These are phyloP conservation scores for Campaea margaritaria DNA, from an alignment of 2,888 invertebrate species.

Conservation along the genomic window DNA sequence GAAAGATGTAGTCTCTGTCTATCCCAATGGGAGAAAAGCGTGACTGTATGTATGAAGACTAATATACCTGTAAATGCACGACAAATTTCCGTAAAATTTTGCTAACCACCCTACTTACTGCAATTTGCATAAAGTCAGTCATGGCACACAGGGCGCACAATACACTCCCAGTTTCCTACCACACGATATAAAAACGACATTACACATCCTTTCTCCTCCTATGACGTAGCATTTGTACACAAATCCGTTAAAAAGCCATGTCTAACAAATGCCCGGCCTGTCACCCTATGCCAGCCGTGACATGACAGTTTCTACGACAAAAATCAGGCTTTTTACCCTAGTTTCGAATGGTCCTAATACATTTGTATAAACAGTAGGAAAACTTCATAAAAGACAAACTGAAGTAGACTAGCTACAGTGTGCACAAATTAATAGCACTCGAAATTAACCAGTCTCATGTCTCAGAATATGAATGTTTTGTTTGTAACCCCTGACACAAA, in stretches of 20 bases:
- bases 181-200: conserved; percentile 25
- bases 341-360: conserved; percentile 37
- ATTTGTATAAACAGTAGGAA: conserved; percentile 35
- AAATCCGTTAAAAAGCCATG: conserved; percentile 40
- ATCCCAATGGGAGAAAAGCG: too few relatives aligned
- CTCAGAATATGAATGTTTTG: too few relatives aligned
- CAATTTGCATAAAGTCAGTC: conserved; percentile 20
- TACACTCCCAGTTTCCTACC: conserved; percentile 5
- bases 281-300: conserved; percentile 52
- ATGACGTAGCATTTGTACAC: conserved; percentile 41
- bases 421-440: too few relatives aligned
- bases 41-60: too few relatives aligned
- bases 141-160: neutral
- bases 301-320: conserved; percentile 53
- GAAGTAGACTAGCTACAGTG: too few relatives aligned
- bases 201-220: conserved; percentile 21
- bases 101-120: conserved; percentile 6
- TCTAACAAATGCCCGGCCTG: conserved; percentile 43
- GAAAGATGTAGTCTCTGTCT: too few relatives aligned
- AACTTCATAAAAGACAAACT: too few relatives aligned
- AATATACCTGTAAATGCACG: too few relatives aligned
- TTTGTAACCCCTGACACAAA: too few relatives aligned
- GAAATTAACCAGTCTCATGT: too few relatives aligned
- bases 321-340: conserved; percentile 56
- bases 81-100: neutral